Evolutionary conservation across 2,888 invertebrate species (phyloP).

Genomic region (Caenorhabditis afra): DNA sequence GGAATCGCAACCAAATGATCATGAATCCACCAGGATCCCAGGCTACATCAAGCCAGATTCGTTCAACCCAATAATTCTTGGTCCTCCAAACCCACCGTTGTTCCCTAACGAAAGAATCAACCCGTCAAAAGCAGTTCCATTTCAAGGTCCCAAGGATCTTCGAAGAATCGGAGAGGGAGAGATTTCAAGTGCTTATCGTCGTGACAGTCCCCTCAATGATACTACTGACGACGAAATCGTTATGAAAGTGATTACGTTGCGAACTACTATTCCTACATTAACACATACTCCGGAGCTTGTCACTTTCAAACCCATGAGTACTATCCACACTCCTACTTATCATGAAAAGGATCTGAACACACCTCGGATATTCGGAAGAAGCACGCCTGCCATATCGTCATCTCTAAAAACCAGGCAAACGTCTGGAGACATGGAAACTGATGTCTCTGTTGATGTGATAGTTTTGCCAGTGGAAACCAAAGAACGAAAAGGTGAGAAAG

Average conservation of each 20-base stretch:
- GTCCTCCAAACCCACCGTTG: conserved; percentile 50
- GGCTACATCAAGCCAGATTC: conserved; percentile 50
- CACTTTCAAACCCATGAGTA: conserved; percentile 48
- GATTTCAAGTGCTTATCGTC: conserved; percentile 39
- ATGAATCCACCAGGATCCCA: conserved; percentile 21
- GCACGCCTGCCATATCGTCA: conserved; percentile 4
- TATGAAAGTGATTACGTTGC: conserved; percentile 47
- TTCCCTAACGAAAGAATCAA: conserved; percentile 34
- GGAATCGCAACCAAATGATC: conserved; percentile 14
- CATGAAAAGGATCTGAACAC: not conserved
- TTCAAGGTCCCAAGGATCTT: conserved; percentile 26
- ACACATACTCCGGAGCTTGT: conserved; percentile 40
- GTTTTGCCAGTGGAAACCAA: conserved; percentile 73
- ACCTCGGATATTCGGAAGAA: not conserved
- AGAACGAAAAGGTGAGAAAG: conserved; percentile 57
- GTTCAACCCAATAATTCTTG: conserved; percentile 56
- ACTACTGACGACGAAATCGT: conserved; percentile 59
- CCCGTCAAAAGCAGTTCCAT: conserved; percentile 30
- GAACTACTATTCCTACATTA: conserved; percentile 39
- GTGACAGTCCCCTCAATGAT: conserved; percentile 66
- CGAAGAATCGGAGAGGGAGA: not conserved
- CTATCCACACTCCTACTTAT: not conserved
- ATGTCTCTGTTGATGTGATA: conserved; percentile 76
- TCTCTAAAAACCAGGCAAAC: conserved; percentile 51
- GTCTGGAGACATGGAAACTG: conserved; percentile 74